A percentile compares a stretch with the other conserved stretches of the same genome.
phyloP scores from a whole-genome alignment of 2,113 vertebrate species.

The Macheiramphus alcinus region DNA sequence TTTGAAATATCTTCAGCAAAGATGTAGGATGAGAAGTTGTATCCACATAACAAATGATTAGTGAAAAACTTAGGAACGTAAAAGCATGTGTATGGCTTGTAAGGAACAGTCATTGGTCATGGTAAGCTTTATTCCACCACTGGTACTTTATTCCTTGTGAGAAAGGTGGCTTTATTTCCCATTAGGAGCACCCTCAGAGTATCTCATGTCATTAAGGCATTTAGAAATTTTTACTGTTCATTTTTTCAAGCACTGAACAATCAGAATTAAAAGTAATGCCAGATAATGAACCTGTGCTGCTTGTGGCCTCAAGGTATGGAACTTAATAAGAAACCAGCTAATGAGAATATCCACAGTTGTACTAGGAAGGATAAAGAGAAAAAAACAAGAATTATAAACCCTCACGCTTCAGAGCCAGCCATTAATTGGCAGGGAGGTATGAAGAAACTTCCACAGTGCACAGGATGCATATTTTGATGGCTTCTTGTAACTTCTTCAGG shows the following conservation, averaged over 20 bases:
- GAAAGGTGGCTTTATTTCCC: background rate
- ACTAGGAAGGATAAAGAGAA: background rate
- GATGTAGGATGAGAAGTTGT: background rate
- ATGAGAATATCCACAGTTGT: constrained; percentile 5
- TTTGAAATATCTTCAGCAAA: background rate
- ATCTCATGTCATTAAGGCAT: background rate
- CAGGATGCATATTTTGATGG: background rate
- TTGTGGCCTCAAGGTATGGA: constrained; percentile 26
- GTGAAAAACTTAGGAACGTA: background rate
- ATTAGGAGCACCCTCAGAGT: background rate
- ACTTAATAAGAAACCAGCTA: constrained; percentile 16
- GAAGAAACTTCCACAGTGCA: background rate
- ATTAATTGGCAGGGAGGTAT: background rate
- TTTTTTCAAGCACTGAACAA: background rate
- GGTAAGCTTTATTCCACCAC: background rate
- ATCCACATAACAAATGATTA: background rate
- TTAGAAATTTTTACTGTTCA: background rate
- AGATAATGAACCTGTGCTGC: constrained; percentile 20
- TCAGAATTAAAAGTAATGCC: constrained; percentile 16
- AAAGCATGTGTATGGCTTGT: background rate
- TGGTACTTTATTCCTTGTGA: background rate
- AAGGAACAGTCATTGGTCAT: background rate
- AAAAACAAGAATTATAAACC: background rate
- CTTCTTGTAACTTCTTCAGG: background rate
- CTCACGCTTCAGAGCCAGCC: background rate